Base-by-base conservation (phyloP, 1,140 invertebrate genomes). In the Saccostrea echinata region DNA sequence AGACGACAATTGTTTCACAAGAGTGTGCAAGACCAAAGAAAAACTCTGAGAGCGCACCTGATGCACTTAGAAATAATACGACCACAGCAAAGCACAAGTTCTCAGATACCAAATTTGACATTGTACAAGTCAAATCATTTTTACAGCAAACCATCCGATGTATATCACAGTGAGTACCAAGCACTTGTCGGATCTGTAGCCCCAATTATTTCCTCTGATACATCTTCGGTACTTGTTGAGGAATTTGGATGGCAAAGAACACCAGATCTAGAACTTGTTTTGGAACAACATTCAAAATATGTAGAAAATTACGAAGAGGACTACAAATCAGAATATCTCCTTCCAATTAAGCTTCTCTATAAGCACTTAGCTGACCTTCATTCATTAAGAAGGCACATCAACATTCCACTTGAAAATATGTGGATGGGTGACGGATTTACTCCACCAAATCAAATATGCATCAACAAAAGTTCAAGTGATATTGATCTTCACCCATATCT, bases 191-290 rank as follows among this genome's bases (percentile, higher is more conserved):
- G 68, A 27, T 3, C 24, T 30, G 68, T 71, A 13, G 68, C 27
- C 30, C 68, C 68, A 30, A 16, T 71, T 27, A 35, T 30, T 30
- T 27, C 27, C 24, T 24, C 68, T 13, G 27, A 71, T 33, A 71
- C 68, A 71, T 71, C 68, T 33, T 33, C 68, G 13, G 9, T 30
- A 30, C 68, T 71, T 16, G 30, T 30, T 33, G 24, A 71, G 27
- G 30, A 71, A 3, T 71, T 71, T 71, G 68, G 24, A 24, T 71
- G 68, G 68, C 13, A 71, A 12, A 71, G 68, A 27, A 71, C 13
- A 71, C 68, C 68, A 71, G 68, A 71, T 71, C 30, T 71, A 24
- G 68, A 71, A 30, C 24, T 71, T 71, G 68, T 71, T 12, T 27
- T 71, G 68, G 9, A 27, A 27, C 68, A 71, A 24, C 68, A 71